Evolutionary conservation across 2,888 invertebrate genomes (phyloP).

Genomic region (Kuschelorhynchus macadamiae): DNA sequence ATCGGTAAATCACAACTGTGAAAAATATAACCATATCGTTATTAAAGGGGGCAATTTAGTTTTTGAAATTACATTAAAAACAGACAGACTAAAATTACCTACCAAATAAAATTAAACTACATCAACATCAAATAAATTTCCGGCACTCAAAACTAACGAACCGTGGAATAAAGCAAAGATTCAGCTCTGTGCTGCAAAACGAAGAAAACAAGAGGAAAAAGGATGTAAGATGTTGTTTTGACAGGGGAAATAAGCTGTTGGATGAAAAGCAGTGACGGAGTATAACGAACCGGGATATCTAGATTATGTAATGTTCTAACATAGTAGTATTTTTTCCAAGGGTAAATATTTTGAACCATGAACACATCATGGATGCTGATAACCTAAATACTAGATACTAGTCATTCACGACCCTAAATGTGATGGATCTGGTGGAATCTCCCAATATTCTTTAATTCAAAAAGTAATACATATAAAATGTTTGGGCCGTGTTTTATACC

Average conservation of each 20-base stretch:
- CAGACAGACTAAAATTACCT: slow-evolving; percentile 45
- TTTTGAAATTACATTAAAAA: slow-evolving; percentile 26
- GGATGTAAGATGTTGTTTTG: slow-evolving; percentile 46
- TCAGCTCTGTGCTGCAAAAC: slow-evolving; percentile 36
- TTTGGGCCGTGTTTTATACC: too few relatives aligned
- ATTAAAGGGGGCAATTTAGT: slow-evolving; percentile 15
- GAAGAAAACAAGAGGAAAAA: slow-evolving; percentile 35
- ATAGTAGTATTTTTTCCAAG: too few relatives aligned
- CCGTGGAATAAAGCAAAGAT: slow-evolving; percentile 50
- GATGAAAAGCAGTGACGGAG: slow-evolving; percentile 44
- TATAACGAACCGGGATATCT: not conserved
- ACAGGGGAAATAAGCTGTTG: slow-evolving; percentile 44
- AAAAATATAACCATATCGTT: too few relatives aligned
- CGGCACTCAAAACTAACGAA: slow-evolving; percentile 58
- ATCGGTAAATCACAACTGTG: too few relatives aligned
- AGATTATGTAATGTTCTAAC: too few relatives aligned
- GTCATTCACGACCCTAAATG: too few relatives aligned
- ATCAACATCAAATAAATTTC: slow-evolving; percentile 59
- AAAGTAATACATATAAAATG: too few relatives aligned
- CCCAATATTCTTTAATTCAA: too few relatives aligned
- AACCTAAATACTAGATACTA: too few relatives aligned
- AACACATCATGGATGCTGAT: too few relatives aligned
- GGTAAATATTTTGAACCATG: too few relatives aligned
- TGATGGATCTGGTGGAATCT: too few relatives aligned
- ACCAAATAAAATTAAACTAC: slow-evolving; percentile 58